Evolutionary conservation across 1,140 invertebrate genomes (phyloP).

Genomic region (Aphis craccivora): DNA sequence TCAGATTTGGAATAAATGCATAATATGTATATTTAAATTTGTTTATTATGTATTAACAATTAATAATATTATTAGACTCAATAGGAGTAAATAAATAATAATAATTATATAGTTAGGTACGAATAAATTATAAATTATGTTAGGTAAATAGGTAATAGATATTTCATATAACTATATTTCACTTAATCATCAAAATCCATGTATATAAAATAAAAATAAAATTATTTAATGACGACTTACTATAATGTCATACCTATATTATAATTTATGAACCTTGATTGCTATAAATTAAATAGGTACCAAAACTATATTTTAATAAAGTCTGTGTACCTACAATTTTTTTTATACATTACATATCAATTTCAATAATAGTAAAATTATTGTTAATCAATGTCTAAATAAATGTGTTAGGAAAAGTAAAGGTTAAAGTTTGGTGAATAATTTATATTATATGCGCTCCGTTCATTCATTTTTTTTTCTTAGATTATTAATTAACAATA

Average conservation of each 20-base stretch:
- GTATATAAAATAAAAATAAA: neutral
- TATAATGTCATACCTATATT: neutral
- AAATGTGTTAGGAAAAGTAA: neutral
- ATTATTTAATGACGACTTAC: neutral
- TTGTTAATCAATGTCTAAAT: neutral
- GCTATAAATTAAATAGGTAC: neutral
- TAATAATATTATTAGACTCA: too few species aligned
- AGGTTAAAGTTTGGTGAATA: neutral
- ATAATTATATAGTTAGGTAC: neutral
- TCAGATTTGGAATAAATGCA: too few species aligned
- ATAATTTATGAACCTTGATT: too few species aligned
- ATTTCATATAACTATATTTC: neutral
- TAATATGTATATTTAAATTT: too few species aligned
- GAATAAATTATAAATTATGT: neutral
- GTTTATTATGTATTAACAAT: too few species aligned
- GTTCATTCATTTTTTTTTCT: neutral
- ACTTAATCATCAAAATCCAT: neutral
- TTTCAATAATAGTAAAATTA: neutral
- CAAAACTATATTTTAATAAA: too few species aligned
- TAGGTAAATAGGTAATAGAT: too few species aligned
- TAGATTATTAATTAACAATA: neutral
- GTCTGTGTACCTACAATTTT: neutral
- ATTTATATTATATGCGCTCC: neutral
- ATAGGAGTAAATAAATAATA: too few species aligned
- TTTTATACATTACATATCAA: neutral